Evolutionary conservation across 2,888 invertebrate species (phyloP).

Genomic region (Nomada lathburiana): DNA sequence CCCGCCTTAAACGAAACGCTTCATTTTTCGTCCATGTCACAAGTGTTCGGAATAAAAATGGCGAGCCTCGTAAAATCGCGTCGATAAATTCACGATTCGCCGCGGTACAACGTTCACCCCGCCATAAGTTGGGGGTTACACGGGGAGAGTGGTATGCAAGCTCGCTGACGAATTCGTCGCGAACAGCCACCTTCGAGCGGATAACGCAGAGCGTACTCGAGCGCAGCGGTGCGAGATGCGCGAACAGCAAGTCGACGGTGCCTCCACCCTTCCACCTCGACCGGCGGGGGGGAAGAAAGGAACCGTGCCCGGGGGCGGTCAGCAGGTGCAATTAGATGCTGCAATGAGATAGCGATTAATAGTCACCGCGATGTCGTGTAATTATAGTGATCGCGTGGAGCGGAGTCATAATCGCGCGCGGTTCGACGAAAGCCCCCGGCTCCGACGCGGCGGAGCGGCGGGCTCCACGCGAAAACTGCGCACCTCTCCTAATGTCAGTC

Average conservation of each 20-base stretch:
- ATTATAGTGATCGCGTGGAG: slow-evolving; percentile 78
- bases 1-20: too few species aligned
- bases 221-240: slow-evolving; percentile 38
- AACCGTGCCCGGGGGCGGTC: slow-evolving; percentile 59
- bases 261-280: slow-evolving; percentile 37
- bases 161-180: slow-evolving; percentile 27
- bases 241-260: slow-evolving; percentile 26
- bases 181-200: slow-evolving; percentile 37
- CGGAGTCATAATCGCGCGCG: slow-evolving; percentile 74
- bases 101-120: neutral
- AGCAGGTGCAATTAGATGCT: slow-evolving; percentile 78
- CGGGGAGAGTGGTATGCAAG: neutral
- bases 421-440: slow-evolving; percentile 50
- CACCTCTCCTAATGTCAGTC: slow-evolving; percentile 34
- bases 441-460: neutral
- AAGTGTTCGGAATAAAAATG: too few species aligned
- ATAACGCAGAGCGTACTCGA: slow-evolving; percentile 27
- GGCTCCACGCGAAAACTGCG: slow-evolving; percentile 19
- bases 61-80: too few species aligned
- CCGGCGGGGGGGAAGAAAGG: slow-evolving; percentile 5
- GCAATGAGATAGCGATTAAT: slow-evolving; percentile 81
- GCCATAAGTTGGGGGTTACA: neutral
- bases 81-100: neutral
- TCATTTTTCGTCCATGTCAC: neutral
- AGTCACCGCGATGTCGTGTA: slow-evolving; percentile 78